A percentile compares a stretch with the other conserved stretches of the same genome.
These are phyloP conservation scores for Plebejus melissa DNA, from an alignment of 2,888 invertebrate species.

Conservation along the genomic window DNA sequence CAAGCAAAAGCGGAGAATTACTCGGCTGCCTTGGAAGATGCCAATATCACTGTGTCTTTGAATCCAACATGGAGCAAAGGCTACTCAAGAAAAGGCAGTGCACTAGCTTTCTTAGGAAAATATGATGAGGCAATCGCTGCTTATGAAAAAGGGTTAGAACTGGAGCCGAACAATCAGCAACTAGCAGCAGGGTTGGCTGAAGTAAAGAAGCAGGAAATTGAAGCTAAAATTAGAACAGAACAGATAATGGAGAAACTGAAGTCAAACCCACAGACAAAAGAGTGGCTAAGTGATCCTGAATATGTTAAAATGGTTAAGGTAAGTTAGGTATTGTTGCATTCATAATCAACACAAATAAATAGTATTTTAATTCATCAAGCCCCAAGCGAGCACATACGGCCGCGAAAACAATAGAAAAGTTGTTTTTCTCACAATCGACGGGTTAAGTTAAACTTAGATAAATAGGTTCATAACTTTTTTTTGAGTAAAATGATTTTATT, in stretches of 20 bases:
- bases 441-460: neutral
- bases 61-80: slow-evolving; percentile 94
- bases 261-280: slow-evolving; percentile 83
- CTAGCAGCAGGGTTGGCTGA: slow-evolving; percentile 83
- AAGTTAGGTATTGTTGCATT: slow-evolving; percentile 16
- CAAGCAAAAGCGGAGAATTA: slow-evolving; percentile 89
- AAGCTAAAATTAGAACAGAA: slow-evolving; percentile 45
- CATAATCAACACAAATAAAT: too few relatives aligned
- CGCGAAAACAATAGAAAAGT: too few relatives aligned
- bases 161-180: slow-evolving; percentile 86
- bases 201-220: slow-evolving; percentile 62
- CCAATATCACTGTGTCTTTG: slow-evolving; percentile 87
- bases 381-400: too few relatives aligned
- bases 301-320: slow-evolving; percentile 82
- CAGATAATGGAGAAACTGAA: slow-evolving; percentile 79
- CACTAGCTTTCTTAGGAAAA: slow-evolving; percentile 86
- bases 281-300: slow-evolving; percentile 86
- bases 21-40: slow-evolving; percentile 88
- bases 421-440: too few relatives aligned
- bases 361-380: too few relatives aligned
- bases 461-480: neutral
- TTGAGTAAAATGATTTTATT: neutral
- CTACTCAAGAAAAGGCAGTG: slow-evolving; percentile 93
- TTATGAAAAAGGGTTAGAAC: slow-evolving; percentile 83
- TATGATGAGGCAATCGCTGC: slow-evolving; percentile 86